These are phyloP conservation scores for Mastigias papua DNA, from an alignment of 30 jellyfish, hydroid and myxozoan genomes.

Conservation along the genomic window DNA sequence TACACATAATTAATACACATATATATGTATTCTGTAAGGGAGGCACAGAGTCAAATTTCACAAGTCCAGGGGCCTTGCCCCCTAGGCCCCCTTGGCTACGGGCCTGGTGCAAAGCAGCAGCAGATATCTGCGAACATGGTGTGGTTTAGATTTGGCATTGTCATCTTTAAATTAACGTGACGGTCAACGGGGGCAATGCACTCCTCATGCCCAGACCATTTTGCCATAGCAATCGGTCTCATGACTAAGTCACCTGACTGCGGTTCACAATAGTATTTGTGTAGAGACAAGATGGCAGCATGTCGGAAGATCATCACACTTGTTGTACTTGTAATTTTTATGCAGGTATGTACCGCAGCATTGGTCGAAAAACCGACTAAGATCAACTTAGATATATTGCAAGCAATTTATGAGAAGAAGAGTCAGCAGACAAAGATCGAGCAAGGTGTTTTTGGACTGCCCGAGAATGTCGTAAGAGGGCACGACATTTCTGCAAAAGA, in stretches of 20 bases:
- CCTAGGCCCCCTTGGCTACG: too few species aligned
- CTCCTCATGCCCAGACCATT: too few species aligned
- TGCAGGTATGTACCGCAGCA: slow-evolving; percentile 21
- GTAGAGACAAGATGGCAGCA: not conserved
- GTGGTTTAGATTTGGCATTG: too few species aligned
- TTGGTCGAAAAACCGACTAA: slow-evolving; percentile 31
- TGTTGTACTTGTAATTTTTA: not conserved
- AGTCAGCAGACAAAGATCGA: slow-evolving; percentile 35
- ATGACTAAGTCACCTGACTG: not conserved
- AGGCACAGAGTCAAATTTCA: too few species aligned
- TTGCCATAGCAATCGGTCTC: not conserved
- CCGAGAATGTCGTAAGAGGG: slow-evolving; percentile 37
- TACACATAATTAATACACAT: too few species aligned
- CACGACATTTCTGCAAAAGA: slow-evolving; percentile 28
- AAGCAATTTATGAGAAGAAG: slow-evolving; percentile 16
- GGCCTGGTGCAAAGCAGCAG: too few species aligned
- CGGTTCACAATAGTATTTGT: not conserved
- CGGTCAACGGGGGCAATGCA: too few species aligned
- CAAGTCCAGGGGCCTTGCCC: too few species aligned
- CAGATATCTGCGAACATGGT: too few species aligned
- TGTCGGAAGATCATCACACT: not conserved
- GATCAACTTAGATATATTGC: slow-evolving; percentile 9
- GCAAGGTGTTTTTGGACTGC: slow-evolving; percentile 68
- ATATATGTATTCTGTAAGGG: too few species aligned
- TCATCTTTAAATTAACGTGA: too few species aligned